These are phyloP conservation scores for Melanocharis versteri DNA, from an alignment of 2,113 vertebrate species.

Conservation along the genomic window DNA sequence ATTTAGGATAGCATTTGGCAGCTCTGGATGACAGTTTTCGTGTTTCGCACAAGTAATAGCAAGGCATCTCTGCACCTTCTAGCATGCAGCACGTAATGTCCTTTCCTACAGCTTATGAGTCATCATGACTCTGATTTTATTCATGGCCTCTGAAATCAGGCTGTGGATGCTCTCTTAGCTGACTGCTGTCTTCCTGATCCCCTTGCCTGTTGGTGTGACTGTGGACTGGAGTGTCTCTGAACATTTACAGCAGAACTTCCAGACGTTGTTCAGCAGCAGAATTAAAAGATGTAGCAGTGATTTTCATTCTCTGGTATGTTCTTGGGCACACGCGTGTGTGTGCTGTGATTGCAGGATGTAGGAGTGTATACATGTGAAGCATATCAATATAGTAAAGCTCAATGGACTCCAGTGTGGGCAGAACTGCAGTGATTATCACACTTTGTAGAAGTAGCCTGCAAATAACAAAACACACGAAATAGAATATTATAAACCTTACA, in stretches of 20 bases:
- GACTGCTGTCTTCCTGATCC: background rate
- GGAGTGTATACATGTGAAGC: background rate
- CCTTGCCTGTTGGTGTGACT: background rate
- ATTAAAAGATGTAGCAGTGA: background rate
- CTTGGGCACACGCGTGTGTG: background rate
- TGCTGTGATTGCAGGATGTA: background rate
- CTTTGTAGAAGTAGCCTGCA: background rate
- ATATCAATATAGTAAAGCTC: background rate
- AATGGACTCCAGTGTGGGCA: background rate
- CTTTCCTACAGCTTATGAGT: background rate
- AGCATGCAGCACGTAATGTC: background rate
- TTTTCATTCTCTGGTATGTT: background rate
- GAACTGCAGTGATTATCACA: background rate
- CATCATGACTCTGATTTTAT: background rate
- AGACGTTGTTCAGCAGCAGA: background rate
- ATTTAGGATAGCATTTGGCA: background rate
- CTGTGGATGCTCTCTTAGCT: background rate
- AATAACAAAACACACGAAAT: background rate
- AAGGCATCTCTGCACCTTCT: background rate
- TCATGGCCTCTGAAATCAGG: background rate
- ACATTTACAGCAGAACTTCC: background rate
- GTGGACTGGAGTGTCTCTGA: background rate
- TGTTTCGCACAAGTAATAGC: background rate
- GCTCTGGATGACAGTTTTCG: background rate
- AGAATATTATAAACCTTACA: background rate